Percentiles rank a stretch among this genome's conserved stretches.
These are phyloP conservation scores for Enteromius thamalakanensis DNA, from an alignment of 2,797 vertebrate genomes.

Conservation along the genomic window DNA sequence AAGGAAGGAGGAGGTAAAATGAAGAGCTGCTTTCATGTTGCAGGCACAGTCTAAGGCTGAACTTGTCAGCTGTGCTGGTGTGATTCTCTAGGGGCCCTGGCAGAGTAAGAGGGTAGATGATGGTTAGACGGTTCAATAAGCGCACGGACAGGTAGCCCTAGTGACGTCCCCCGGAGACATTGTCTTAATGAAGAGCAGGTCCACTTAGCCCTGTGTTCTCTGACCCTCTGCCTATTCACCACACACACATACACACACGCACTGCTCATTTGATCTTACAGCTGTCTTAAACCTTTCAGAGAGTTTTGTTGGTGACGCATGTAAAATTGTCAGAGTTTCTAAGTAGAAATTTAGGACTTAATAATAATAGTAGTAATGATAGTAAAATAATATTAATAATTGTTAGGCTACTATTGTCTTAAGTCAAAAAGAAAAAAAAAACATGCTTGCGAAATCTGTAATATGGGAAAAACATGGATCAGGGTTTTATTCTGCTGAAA, in stretches of 20 bases:
- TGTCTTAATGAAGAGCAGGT: slow-evolving; percentile 95
- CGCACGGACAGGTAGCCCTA: slow-evolving; percentile 92
- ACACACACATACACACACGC: slow-evolving; percentile 62
- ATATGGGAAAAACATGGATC: not conserved
- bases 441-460: not conserved
- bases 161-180: slow-evolving; percentile 87
- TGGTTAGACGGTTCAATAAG: slow-evolving; percentile 92
- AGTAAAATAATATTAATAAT: not conserved
- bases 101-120: slow-evolving; percentile 78
- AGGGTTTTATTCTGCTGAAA: not conserved
- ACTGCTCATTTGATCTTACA: slow-evolving; percentile 84
- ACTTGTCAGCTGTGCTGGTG: slow-evolving; percentile 80
- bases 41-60: slow-evolving; percentile 79
- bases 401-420: not conserved
- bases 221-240: slow-evolving; percentile 77
- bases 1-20: slow-evolving; percentile 33
- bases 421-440: not conserved
- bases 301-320: not conserved
- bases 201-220: slow-evolving; percentile 88
- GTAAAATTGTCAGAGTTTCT: slow-evolving; percentile 25
- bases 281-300: slow-evolving; percentile 72
- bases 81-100: slow-evolving; percentile 80
- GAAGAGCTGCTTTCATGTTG: slow-evolving; percentile 83
- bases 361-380: not conserved
- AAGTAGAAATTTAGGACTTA: slow-evolving; percentile 51